A percentile compares a stretch with the other conserved stretches of the same genome.
Conservation (phyloP, 2,888 invertebrate genomes). For the Phymatocera aterrima region DNA sequence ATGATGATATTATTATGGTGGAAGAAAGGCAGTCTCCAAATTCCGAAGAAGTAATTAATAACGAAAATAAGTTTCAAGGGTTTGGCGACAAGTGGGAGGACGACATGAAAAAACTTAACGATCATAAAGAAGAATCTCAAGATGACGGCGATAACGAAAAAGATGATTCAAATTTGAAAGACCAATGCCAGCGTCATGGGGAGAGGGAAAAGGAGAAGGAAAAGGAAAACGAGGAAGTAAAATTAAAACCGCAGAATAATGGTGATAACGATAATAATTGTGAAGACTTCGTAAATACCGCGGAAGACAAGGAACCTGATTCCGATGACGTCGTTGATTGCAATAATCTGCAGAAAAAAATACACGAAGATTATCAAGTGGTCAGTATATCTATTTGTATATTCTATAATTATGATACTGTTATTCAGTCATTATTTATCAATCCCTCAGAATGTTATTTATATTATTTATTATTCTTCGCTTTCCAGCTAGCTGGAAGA, state of each 20-base stretch:
- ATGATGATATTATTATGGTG: conserved; percentile 28
- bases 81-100: background rate
- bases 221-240: background rate
- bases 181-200: too few species aligned
- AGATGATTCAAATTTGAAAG: too few species aligned
- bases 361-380: conserved; percentile 63
- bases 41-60: conserved; percentile 50
- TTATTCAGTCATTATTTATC: background rate
- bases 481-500: conserved; percentile 58
- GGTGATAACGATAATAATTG: conserved; percentile 10
- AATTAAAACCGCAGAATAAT: too few species aligned
- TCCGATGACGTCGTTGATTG: conserved; percentile 52
- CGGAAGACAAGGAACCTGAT: conserved; percentile 51
- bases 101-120: background rate
- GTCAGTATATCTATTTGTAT: background rate
- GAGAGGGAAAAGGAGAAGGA: background rate
- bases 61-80: conserved; percentile 11
- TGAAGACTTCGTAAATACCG: conserved; percentile 37
- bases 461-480: background rate
- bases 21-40: conserved; percentile 55
- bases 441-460: background rate
- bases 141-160: too few species aligned
- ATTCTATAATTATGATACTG: background rate
- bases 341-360: conserved; percentile 54
- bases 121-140: conserved; percentile 44